phyloP scores from a whole-genome alignment of 2,797 vertebrate genomes.

The Emys orbicularis region DNA sequence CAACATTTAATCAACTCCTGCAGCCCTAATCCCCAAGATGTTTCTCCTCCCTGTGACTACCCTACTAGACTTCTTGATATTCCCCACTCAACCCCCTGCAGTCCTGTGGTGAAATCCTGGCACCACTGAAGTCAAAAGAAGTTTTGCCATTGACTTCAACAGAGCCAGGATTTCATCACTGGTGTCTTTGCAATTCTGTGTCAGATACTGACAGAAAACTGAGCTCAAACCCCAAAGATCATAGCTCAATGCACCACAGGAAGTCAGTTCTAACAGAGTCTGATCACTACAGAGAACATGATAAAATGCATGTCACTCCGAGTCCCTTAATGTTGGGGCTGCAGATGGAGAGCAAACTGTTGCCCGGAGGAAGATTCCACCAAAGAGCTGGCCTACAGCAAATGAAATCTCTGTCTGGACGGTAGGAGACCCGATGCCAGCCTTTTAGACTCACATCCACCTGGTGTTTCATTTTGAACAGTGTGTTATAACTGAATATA shows the following conservation, averaged over 20 bases:
- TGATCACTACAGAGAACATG: neutral
- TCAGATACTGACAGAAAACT: neutral
- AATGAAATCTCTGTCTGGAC: neutral
- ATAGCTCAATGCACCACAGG: neutral
- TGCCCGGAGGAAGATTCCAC: neutral
- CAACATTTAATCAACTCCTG: neutral
- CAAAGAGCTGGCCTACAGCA: neutral
- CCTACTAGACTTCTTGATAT: neutral
- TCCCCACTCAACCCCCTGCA: neutral
- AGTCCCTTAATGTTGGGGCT: neutral
- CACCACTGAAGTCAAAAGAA: neutral
- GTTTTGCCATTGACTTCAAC: neutral
- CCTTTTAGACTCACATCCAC: neutral
- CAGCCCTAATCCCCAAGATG: neutral
- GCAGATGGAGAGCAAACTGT: neutral
- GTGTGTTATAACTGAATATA: fast-evolving
- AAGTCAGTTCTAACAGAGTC: neutral
- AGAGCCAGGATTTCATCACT: neutral
- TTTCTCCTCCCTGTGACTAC: neutral
- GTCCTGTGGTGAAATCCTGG: neutral
- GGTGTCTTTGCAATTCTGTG: neutral
- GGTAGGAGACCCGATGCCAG: neutral
- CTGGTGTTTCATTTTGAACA: neutral
- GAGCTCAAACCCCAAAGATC: neutral
- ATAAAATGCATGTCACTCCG: neutral